These are phyloP conservation scores for Sebastiscus tertius DNA, from an alignment of 2,797 vertebrate genomes.

Conservation along the genomic window DNA sequence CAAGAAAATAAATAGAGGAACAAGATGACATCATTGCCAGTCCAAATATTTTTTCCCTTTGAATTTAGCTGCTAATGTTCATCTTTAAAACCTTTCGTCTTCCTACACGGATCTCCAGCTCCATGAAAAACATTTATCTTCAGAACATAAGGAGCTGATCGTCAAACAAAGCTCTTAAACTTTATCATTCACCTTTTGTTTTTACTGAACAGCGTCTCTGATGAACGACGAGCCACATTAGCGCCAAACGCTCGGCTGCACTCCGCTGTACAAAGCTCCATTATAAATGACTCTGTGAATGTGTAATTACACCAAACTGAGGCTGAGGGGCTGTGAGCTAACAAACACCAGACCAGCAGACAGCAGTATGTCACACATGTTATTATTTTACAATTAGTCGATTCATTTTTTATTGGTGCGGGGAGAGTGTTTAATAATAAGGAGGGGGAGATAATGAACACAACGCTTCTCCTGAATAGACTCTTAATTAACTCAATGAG, in stretches of 20 bases:
- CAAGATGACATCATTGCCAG: too few relatives aligned
- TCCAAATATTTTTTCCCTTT: too few relatives aligned
- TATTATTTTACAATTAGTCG: slow-evolving; percentile 62
- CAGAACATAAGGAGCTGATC: too few relatives aligned
- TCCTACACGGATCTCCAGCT: not conserved
- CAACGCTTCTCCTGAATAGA: slow-evolving; percentile 48
- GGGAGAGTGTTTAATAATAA: slow-evolving; percentile 48
- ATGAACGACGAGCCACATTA: slow-evolving; percentile 10
- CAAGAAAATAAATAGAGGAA: too few relatives aligned
- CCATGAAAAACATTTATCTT: not conserved
- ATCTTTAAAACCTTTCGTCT: not conserved
- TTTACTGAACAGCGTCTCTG: not conserved
- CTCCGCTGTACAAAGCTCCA: not conserved
- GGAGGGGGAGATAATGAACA: slow-evolving; percentile 55
- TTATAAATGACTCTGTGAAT: slow-evolving; percentile 14
- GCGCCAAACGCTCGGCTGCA: not conserved
- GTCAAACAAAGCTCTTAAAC: not conserved
- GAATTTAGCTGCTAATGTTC: too few relatives aligned
- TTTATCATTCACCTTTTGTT: slow-evolving; percentile 4
- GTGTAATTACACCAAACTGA: slow-evolving; percentile 1
- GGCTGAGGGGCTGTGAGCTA: not conserved
- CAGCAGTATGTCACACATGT: slow-evolving; percentile 17
- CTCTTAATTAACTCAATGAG: slow-evolving; percentile 53
- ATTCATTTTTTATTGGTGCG: slow-evolving; percentile 41
- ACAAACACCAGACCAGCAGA: slow-evolving; percentile 13